A percentile compares a stretch with the other conserved stretches of the same genome.
Evolutionary conservation across 2,888 invertebrate species (phyloP).

Genomic region (Eueremaeus valkanovi): DNA sequence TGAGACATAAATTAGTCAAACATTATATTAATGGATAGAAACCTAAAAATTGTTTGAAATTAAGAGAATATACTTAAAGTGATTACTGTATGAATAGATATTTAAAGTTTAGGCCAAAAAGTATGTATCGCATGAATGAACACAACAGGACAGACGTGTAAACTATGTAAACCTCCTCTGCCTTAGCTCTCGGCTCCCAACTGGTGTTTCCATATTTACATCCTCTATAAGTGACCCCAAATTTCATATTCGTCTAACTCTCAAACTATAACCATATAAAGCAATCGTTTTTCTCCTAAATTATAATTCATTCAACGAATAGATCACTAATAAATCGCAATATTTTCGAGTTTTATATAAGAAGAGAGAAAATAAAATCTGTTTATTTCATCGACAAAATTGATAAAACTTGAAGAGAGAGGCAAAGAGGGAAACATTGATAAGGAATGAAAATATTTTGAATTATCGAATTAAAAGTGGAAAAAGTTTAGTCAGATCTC

Average conservation of each 20-base stretch:
- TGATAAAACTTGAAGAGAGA: background rate
- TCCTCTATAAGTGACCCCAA: conserved; percentile 10
- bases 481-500: background rate
- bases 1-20: background rate
- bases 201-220: background rate
- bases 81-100: too few species aligned
- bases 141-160: background rate
- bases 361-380: background rate
- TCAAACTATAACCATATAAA: background rate
- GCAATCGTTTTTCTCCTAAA: background rate
- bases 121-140: conserved; percentile 21
- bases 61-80: background rate
- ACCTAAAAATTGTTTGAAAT: background rate
- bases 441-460: background rate
- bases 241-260: background rate
- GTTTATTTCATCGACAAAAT: background rate
- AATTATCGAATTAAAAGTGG: background rate
- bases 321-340: background rate
- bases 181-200: conserved; percentile 12
- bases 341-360: background rate
- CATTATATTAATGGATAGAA: background rate
- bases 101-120: background rate
- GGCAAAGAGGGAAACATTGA: background rate
- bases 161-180: background rate
- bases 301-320: background rate